Percentiles rank a stretch among this genome's conserved stretches.
Conservation (phyloP, 2,113 vertebrate species). For the Conger conger region DNA sequence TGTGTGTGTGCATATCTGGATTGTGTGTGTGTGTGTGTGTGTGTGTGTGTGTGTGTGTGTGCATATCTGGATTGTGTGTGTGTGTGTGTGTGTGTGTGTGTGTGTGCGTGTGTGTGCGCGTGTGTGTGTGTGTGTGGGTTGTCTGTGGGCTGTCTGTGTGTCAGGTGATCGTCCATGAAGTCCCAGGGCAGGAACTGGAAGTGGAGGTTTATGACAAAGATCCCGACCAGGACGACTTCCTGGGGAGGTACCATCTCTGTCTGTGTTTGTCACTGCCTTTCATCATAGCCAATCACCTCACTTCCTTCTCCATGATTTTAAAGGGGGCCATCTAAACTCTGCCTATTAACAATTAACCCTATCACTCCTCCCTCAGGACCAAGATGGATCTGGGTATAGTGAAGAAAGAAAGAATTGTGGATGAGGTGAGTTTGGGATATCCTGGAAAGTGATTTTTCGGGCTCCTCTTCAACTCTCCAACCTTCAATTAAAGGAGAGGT, state of each 20-base stretch:
- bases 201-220: slow-evolving; percentile 94
- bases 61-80: not conserved
- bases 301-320: not conserved
- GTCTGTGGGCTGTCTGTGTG: slow-evolving; percentile 29
- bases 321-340: not conserved
- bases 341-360: slow-evolving; percentile 4
- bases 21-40: not conserved
- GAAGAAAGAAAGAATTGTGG: slow-evolving; percentile 75
- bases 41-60: slow-evolving; percentile 1
- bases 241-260: slow-evolving; percentile 78
- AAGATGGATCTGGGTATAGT: slow-evolving; percentile 88
- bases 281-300: slow-evolving; percentile 22
- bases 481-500: too few relatives aligned
- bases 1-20: not conserved
- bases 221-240: slow-evolving; percentile 92
- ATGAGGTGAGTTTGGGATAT: slow-evolving; percentile 75
- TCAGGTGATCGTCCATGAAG: slow-evolving; percentile 92
- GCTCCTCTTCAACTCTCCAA: too few relatives aligned
- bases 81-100: not conserved
- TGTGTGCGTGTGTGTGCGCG: not conserved
- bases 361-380: slow-evolving; percentile 64
- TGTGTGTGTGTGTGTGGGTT: slow-evolving; percentile 13
- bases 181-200: slow-evolving; percentile 92
- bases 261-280: slow-evolving; percentile 4
- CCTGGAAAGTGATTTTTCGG: too few relatives aligned